Conservation (phyloP, 1,140 invertebrate species). For the Augochlora pura region DNA sequence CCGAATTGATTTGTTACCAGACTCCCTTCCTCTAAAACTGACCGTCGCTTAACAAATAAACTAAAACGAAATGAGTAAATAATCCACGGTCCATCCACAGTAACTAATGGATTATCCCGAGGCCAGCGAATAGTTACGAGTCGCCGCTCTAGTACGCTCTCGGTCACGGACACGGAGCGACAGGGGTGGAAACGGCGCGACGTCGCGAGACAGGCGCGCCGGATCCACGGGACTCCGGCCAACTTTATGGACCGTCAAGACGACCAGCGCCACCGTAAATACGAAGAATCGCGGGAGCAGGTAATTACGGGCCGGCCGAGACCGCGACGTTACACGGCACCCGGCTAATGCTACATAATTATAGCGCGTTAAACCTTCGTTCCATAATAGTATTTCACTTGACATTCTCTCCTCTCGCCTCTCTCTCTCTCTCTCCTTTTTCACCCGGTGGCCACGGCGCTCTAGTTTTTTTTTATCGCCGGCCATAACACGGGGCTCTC, state of each 20-base stretch:
- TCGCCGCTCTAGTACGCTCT: too few species aligned
- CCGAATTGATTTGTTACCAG: too few species aligned
- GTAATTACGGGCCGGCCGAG: slow-evolving; percentile 26
- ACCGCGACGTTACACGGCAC: slow-evolving; percentile 13
- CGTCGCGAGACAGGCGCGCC: too few species aligned
- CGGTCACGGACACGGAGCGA: background rate
- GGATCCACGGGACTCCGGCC: background rate
- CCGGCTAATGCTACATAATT: slow-evolving; percentile 40
- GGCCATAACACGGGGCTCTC: slow-evolving; percentile 8
- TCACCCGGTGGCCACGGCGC: too few species aligned
- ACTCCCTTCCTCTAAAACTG: too few species aligned
- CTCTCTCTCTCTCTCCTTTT: background rate
- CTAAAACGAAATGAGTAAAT: too few species aligned
- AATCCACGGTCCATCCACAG: too few species aligned
- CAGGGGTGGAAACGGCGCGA: too few species aligned
- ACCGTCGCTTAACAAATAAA: too few species aligned
- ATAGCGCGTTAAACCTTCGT: slow-evolving; percentile 37
- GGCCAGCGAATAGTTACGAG: too few species aligned
- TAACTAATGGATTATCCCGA: too few species aligned
- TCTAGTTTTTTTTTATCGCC: slow-evolving; percentile 16
- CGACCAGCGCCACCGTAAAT: slow-evolving; percentile 10
- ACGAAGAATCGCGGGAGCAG: slow-evolving; percentile 26
- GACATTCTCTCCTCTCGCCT: background rate
- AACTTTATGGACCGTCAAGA: slow-evolving; percentile 18
- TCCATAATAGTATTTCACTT: slow-evolving; percentile 39